Conservation (phyloP, 2,888 invertebrate species). For the Peribatodes rhomboidaria region DNA sequence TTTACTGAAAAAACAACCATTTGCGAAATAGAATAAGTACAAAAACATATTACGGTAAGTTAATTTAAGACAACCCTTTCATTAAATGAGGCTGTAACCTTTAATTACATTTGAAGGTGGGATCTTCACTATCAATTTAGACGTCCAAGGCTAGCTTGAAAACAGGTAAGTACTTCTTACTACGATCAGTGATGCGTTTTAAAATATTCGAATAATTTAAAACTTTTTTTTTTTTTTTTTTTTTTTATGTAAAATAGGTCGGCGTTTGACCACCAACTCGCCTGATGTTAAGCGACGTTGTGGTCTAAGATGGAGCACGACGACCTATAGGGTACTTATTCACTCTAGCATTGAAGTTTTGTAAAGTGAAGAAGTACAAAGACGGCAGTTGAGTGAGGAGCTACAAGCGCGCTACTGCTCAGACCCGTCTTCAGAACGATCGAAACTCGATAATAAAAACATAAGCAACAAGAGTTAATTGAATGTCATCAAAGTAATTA, state of each 20-base stretch:
- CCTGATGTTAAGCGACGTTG: no score
- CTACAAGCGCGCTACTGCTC: no score
- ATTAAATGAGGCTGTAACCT: conserved; percentile 23
- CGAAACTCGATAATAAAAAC: neutral
- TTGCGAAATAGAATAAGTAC: neutral
- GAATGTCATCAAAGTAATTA: neutral
- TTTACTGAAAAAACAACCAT: neutral
- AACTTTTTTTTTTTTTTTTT: no score
- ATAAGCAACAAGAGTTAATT: neutral
- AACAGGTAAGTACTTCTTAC: conserved; percentile 7
- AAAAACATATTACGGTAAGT: neutral
- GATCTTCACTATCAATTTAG: conserved; percentile 13
- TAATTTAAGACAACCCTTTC: conserved; percentile 14
- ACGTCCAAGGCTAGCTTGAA: conserved; percentile 8
- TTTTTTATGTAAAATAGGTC: no score
- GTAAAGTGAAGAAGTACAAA: no score
- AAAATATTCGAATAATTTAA: neutral
- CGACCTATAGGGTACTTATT: no score
- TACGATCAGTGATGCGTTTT: neutral
- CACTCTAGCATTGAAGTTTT: no score
- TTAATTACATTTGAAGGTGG: conserved; percentile 11
- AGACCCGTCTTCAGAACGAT: no score
- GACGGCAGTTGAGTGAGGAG: no score
- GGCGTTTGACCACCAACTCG: no score
- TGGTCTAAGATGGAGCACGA: no score